These are phyloP conservation scores for Drosophila flavopinicola DNA, from an alignment of 2,888 invertebrate genomes.

Conservation along the genomic window DNA sequence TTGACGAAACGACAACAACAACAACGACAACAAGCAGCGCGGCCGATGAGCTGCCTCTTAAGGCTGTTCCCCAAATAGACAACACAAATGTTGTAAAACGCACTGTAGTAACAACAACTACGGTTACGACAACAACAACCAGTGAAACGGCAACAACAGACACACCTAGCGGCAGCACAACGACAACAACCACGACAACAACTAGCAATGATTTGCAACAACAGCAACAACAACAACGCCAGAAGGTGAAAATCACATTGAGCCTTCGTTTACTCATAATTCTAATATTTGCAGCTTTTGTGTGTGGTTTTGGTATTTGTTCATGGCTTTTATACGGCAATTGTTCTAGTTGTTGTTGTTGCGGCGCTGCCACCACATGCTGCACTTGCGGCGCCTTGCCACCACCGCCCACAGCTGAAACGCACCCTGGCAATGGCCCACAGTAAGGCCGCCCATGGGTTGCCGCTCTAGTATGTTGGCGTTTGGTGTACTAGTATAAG, in stretches of 20 bases:
- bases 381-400: slow-evolving; percentile 36
- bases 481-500: slow-evolving; percentile 16
- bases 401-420: slow-evolving; percentile 33
- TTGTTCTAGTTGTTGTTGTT: slow-evolving; percentile 64
- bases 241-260: slow-evolving; percentile 84
- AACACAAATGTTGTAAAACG: slow-evolving; percentile 59
- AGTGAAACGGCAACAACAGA: slow-evolving; percentile 59
- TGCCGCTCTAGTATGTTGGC: slow-evolving; percentile 17
- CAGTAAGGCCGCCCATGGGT: slow-evolving; percentile 42
- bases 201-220: slow-evolving; percentile 55
- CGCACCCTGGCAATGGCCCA: slow-evolving; percentile 49
- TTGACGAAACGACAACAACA: slow-evolving; percentile 36
- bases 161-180: slow-evolving; percentile 42
- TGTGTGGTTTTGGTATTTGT: slow-evolving; percentile 84
- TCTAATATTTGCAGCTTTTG: slow-evolving; percentile 83
- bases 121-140: slow-evolving; percentile 77
- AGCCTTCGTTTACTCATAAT: slow-evolving; percentile 83
- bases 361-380: slow-evolving; percentile 47
- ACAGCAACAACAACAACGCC: slow-evolving; percentile 73
- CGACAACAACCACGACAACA: slow-evolving; percentile 68
- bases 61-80: slow-evolving; percentile 47
- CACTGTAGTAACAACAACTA: slow-evolving; percentile 80
- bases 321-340: slow-evolving; percentile 83
- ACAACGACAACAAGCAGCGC: slow-evolving; percentile 49
- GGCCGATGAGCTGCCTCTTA: slow-evolving; percentile 59